Conservation (phyloP, 2,113 vertebrate genomes). For the Cettia cetti region DNA sequence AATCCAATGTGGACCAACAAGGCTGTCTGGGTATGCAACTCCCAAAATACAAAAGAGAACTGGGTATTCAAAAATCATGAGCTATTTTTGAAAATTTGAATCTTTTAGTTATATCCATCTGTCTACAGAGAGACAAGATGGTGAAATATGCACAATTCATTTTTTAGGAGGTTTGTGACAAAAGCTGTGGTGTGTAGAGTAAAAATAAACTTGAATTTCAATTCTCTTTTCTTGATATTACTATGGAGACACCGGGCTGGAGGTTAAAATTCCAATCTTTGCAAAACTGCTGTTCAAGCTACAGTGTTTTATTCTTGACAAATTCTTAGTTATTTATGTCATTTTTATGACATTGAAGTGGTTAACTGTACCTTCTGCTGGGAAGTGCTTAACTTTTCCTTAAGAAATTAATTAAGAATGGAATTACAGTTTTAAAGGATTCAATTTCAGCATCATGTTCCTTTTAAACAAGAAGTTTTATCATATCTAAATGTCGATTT, state of each 20-base stretch:
- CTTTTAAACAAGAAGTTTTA: neutral
- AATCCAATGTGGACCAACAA: neutral
- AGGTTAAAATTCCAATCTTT: neutral
- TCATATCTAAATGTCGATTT: neutral
- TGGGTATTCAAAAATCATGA: neutral
- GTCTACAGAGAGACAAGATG: neutral
- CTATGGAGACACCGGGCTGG: neutral
- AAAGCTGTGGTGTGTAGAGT: neutral
- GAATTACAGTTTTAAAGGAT: neutral
- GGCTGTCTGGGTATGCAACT: neutral
- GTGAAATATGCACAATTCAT: neutral
- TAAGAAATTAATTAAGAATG: neutral
- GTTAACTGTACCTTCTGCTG: neutral
- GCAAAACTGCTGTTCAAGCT: neutral
- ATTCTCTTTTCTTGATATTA: neutral
- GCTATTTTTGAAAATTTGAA: neutral
- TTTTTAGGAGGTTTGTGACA: neutral
- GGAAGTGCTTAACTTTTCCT: neutral
- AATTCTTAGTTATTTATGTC: neutral
- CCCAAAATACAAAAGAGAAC: neutral
- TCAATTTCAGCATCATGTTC: neutral
- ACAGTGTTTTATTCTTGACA: neutral
- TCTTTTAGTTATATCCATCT: neutral
- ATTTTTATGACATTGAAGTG: neutral
- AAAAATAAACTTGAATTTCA: constrained; percentile 28